Evolutionary conservation across 2,888 invertebrate species (phyloP).

Genomic region (Microctonus hyperodae): DNA sequence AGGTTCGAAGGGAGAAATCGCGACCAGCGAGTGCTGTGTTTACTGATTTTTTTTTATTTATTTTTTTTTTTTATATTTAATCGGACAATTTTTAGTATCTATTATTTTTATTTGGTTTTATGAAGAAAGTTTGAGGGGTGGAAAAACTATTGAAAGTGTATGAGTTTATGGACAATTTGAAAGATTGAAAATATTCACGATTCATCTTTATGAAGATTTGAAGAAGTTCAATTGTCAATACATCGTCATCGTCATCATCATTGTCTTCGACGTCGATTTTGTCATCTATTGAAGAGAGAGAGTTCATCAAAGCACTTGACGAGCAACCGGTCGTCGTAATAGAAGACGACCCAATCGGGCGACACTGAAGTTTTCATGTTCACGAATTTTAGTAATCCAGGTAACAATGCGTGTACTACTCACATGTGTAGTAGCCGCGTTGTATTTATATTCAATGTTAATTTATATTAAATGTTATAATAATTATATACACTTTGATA

Average conservation of each 20-base stretch:
- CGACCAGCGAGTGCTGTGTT: neutral
- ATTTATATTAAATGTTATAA: neutral
- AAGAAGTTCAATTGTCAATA: neutral
- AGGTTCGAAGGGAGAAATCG: neutral
- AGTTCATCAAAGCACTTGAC: neutral
- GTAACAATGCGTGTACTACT: conserved; percentile 70
- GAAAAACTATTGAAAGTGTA: neutral
- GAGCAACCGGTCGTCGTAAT: conserved; percentile 57
- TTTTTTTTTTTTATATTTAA: neutral
- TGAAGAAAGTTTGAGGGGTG: neutral
- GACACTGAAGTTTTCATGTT: conserved; percentile 68
- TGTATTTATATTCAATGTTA: conserved; percentile 14
- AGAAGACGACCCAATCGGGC: conserved; percentile 66
- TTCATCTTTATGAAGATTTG: conserved; percentile 1
- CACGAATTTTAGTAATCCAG: conserved; percentile 73
- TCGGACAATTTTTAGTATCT: neutral
- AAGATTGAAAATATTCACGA: neutral
- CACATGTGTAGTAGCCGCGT: conserved; percentile 29
- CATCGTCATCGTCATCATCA: too few species aligned
- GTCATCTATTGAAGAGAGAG: conserved; percentile 8
- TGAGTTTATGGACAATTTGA: neutral
- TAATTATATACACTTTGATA: neutral
- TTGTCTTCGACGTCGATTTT: neutral
- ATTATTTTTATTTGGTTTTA: neutral
- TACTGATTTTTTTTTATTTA: neutral